Percentiles rank a stretch among this genome's conserved stretches.
These are phyloP conservation scores for Iselma pallidipennis DNA, from an alignment of 2,888 invertebrate species.

Conservation along the genomic window DNA sequence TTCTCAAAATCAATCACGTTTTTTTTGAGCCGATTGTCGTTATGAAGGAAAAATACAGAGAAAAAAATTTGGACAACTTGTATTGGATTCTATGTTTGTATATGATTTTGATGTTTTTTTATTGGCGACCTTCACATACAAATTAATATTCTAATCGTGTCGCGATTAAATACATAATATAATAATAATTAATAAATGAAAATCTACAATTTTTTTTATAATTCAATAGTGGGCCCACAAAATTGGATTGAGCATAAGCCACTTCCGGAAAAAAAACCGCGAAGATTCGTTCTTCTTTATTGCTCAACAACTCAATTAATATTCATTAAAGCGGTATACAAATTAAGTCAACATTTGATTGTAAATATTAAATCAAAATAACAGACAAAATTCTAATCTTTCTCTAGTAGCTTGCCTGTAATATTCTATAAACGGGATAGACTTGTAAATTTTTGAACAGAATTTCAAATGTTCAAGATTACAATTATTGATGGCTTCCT, in stretches of 20 bases:
- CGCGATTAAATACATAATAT: neutral
- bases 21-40: neutral
- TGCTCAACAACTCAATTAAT: neutral
- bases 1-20: neutral
- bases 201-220: too few species aligned
- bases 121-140: slow-evolving; percentile 1
- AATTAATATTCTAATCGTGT: neutral
- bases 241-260: too few species aligned
- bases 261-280: too few species aligned
- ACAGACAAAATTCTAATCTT: too few species aligned
- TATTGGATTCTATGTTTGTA: neutral
- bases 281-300: too few species aligned
- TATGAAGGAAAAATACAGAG: neutral
- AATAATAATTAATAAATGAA: too few species aligned
- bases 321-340: neutral
- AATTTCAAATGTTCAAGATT: too few species aligned
- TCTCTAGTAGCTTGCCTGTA: too few species aligned
- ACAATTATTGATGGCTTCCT: neutral
- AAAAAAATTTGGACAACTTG: too few species aligned
- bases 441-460: too few species aligned
- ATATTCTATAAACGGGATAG: too few species aligned
- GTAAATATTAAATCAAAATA: neutral
- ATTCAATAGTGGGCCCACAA: too few species aligned
- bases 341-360: neutral
- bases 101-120: neutral